Base-by-base conservation (phyloP, 2,113 vertebrate genomes). In the Muntiacus reevesi region DNA sequence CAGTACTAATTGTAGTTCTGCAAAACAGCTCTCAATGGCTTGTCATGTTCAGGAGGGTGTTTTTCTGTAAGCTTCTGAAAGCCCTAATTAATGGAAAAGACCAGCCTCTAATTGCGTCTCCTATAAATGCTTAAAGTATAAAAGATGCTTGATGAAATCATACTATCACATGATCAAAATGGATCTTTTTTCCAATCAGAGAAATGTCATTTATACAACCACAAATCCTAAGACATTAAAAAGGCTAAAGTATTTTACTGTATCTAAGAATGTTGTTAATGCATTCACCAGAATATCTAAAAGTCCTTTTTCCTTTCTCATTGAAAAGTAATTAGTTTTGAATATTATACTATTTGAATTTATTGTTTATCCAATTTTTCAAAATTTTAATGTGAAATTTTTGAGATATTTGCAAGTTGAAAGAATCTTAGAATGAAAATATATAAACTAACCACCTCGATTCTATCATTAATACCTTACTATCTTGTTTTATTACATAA, bases 11-110 rank as follows among this genome's bases (percentile, higher is more conserved):
- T 98, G 94, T 67, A 94, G 91, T 55, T 89, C 79, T 82, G 50
- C 40, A 55, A 76, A 74, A 74, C 85, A 89, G 43, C 59, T 87
- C 55, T 89, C 84, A 54, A 28, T 50, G 55, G 60, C 43, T 36
- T 89, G 33, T 82, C 89, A 33, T 52, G 59, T 57, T 55, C 57
- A 45, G 83, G 81, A 95, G 83, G 17, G 43, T 71, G 82, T 54
- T 94, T 92, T 92, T 84, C 47, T 79, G 54, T 13, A 90, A 91
- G 87, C 23, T 43, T 87, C 57, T 76, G 78, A 96, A 95, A 96
- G 92, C 60, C 30, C 89, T 78, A 91, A 91, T 91, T 93, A 95
- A 85, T 28, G 21, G 59, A 30, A 91, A 96, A 95, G 59, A 85
- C 40, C 25, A 91, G 78, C 47, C 45, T 40, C 23, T 57, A 54